These are phyloP conservation scores for Crenuchus spilurus DNA, from an alignment of 2,797 vertebrate species.

Conservation along the genomic window DNA sequence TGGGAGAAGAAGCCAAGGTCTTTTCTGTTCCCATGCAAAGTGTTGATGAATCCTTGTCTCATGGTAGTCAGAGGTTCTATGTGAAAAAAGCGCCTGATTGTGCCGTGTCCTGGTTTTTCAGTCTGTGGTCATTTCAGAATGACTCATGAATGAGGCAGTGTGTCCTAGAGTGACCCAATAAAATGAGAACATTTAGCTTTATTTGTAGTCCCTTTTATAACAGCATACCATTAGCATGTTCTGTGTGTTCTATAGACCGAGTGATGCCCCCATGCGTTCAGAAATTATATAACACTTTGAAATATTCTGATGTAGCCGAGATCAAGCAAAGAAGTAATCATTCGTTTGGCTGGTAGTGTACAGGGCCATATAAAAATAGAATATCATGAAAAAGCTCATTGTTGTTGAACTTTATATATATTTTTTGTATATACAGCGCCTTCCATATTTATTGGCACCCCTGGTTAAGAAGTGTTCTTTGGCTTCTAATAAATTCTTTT, in stretches of 20 bases:
- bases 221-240: neutral
- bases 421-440: too few species aligned
- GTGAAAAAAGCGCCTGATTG: neutral
- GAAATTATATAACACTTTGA: neutral
- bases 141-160: neutral
- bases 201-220: neutral
- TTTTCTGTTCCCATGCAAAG: neutral
- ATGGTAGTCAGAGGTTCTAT: neutral
- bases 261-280: slow-evolving; percentile 66
- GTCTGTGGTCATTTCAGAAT: slow-evolving; percentile 2
- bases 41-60: slow-evolving; percentile 20
- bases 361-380: too few species aligned
- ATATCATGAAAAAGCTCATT: too few species aligned
- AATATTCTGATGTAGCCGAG: too few species aligned
- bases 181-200: neutral
- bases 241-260: neutral
- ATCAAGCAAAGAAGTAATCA: too few species aligned
- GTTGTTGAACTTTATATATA: too few species aligned
- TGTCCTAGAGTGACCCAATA: neutral
- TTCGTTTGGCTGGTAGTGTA: too few species aligned
- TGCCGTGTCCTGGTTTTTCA: neutral
- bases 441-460: too few species aligned
- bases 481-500: too few species aligned
- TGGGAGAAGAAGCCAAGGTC: neutral
- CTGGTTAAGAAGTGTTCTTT: too few species aligned